Evolutionary conservation across 2,113 vertebrate genomes (phyloP).

Genomic region (Benitochromis conjunctus): DNA sequence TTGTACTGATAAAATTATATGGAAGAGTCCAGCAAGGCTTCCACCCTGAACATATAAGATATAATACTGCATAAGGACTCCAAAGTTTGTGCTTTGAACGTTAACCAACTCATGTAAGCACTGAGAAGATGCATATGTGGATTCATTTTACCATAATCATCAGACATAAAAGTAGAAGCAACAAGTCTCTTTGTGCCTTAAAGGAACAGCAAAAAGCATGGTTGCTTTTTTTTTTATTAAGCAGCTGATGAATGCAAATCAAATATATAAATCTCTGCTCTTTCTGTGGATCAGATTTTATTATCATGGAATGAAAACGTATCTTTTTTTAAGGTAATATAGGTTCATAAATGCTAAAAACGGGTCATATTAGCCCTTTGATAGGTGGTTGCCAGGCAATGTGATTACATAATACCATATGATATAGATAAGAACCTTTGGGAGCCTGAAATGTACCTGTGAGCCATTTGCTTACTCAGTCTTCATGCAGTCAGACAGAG

Average conservation of each 20-base stretch:
- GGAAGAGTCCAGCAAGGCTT: neutral
- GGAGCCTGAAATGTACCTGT: neutral
- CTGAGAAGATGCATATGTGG: neutral
- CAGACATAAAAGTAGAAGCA: neutral
- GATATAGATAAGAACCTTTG: neutral
- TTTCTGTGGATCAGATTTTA: fast-evolving
- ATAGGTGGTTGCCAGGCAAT: neutral
- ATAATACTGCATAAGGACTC: neutral
- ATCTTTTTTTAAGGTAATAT: neutral
- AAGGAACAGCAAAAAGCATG: neutral
- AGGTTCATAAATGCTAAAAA: neutral
- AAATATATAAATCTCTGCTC: neutral
- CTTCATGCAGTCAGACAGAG: neutral
- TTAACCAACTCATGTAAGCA: neutral
- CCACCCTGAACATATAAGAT: neutral
- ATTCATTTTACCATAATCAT: neutral
- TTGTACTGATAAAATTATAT: neutral
- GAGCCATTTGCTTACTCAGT: neutral
- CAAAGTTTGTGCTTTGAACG: neutral
- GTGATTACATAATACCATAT: fast-evolving
- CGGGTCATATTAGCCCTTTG: neutral
- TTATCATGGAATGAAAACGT: neutral
- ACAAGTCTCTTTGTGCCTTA: neutral
- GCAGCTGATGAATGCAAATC: neutral
- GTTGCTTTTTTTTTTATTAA: neutral